Evolutionary conservation across 2,888 invertebrate species (phyloP), one percentile per base, ranked within the genome.

Genomic region (Apotomis capreana): DNA sequence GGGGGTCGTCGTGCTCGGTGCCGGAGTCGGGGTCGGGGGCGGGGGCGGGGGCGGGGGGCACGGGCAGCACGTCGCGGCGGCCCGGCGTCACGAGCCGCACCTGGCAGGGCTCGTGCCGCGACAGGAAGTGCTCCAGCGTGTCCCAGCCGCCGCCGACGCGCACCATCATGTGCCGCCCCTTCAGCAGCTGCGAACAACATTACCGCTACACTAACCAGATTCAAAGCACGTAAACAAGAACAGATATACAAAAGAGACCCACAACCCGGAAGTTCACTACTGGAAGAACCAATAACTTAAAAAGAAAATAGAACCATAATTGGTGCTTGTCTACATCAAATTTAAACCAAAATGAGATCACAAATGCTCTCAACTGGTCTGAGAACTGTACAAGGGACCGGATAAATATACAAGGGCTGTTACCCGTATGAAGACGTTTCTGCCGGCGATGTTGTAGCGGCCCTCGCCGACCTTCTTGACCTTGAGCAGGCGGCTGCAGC

Each of bases 131-230:
- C 89, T 98, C 98, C 87, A 98, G 92, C 15, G 98, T 98, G 93
- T 97, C 97, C 98, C 98, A 98, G 76, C 98, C 98, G 77, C 98
- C 98, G 74, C 98, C 98, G 65, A 98, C 98, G 81, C 98, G 95
- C 71, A 98, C 98, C 98, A 98, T 98, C 95, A 98, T 98, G 94
- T 98, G 98, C n/a, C 96, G 95, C 65, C 97, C 97, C 88, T 97
- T 97, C 84, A 98, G 94, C 84, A 97, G 89, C 97, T 98, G 94
- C 4, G 90, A 92, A 80, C 76, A 57, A 59, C 40, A 5, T 26
- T 44, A 9, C 10, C 8, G 6, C 10, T 44, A 6, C 54, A 40
- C 4, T 36, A 6, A 61, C 26, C 6, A 10, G 49, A n/a, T n/a
- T 26, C 36, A 6, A 58, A 36, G 10, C 37, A 49, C 49, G 8